Evolutionary conservation across 2,888 invertebrate species (phyloP).

Genomic region (Pyralis farinalis): DNA sequence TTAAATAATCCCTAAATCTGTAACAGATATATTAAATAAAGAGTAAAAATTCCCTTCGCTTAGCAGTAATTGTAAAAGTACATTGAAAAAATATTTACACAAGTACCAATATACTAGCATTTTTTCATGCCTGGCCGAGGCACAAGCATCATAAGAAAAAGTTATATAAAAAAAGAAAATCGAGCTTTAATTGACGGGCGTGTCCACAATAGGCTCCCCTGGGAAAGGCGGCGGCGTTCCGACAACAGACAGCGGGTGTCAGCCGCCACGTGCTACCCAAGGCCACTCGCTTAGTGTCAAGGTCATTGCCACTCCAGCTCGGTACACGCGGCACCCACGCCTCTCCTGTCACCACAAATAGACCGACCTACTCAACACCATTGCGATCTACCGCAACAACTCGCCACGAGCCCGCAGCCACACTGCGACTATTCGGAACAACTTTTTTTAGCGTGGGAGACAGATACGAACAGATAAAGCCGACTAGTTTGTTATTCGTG

Average conservation of each 20-base stretch:
- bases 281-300: slow-evolving; percentile 81
- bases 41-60: too few relatives aligned
- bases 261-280: slow-evolving; percentile 81
- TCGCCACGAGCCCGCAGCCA: slow-evolving; percentile 38
- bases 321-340: slow-evolving; percentile 79
- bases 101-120: too few relatives aligned
- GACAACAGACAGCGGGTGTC: slow-evolving; percentile 80
- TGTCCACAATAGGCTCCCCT: slow-evolving; percentile 77
- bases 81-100: too few relatives aligned
- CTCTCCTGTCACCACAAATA: slow-evolving; percentile 79
- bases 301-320: slow-evolving; percentile 80
- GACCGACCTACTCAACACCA: slow-evolving; percentile 70
- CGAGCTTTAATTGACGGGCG: slow-evolving; percentile 43
- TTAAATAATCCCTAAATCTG: too few relatives aligned
- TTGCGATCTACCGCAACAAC: slow-evolving; percentile 57
- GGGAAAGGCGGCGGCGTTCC: slow-evolving; percentile 80
- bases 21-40: too few relatives aligned
- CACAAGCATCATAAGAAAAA: neutral
- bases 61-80: too few relatives aligned
- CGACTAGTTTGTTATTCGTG: slow-evolving; percentile 8
- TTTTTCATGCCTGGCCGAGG: too few relatives aligned
- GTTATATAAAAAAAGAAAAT: slow-evolving; percentile 13
- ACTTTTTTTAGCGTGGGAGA: slow-evolving; percentile 28
- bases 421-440: slow-evolving; percentile 16
- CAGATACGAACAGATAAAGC: slow-evolving; percentile 2